Base-by-base conservation (phyloP, 2,113 vertebrate genomes). In the Lutjanus erythropterus region DNA sequence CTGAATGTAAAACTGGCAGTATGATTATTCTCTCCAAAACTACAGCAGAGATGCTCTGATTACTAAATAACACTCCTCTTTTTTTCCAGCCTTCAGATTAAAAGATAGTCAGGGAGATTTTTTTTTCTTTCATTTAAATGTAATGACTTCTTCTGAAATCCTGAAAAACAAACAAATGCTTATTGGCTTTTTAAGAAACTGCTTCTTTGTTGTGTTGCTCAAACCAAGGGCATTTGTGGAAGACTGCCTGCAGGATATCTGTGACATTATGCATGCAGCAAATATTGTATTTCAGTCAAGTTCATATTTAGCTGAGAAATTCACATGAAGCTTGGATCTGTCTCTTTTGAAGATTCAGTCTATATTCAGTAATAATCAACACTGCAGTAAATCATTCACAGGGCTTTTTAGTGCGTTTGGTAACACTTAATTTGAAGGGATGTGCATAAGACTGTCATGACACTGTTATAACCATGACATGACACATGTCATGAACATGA, bases 121-220 rank as follows among this genome's bases (percentile, higher is more conserved):
- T 42, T 60, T 74, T 61, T 35, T n/a, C n/a, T 21, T 69, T 70
- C 19, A 73, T 80, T 65, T 23, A 66, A 27, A 56, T 49, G 3
- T 42, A 50, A 71, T 71, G 46, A 35, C 50, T 49, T 74, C 8
- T 6, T 46, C 1, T 39, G 29, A 58, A 39, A 31, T 29, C 18
- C 19, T 42, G 11, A 42, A 44, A 46, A 46, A 52, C 35, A 39
- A 52, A 52, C 18, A 19, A 14, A n/a, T 47, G 41, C 58, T n/a
- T 61, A 66, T 82, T 47, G 21, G 6, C 33, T 37, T 74, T 65
- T 77, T 37, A 39, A 19, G n/a, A 59, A 62, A 53, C 9, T 0
- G 12, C 39, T 41, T 62, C 18, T 68, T 62, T 52, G 42, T 52
- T 50, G 31, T 71, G 5, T 29, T 47, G 25, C 8, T 70, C 1